Evolutionary conservation across 1,140 invertebrate species (phyloP), one percentile per base, ranked within the genome.

Genomic region (Centruroides sculpturatus): DNA sequence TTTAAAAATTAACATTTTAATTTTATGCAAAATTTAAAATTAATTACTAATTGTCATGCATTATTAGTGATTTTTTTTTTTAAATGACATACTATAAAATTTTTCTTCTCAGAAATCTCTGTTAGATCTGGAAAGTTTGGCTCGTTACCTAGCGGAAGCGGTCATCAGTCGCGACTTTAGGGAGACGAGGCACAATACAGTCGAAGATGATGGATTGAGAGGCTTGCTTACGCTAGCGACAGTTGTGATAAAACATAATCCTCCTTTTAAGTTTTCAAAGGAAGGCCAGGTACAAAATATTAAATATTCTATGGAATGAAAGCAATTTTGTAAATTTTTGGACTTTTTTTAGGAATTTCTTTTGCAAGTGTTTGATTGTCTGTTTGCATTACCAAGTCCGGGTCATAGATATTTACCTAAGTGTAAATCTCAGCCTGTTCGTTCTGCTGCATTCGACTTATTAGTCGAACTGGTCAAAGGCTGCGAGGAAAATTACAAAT

Each of bases 371-470:
- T 94, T 93, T 70, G 83, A 87, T 41, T 90, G 87, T 72, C 75
- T 96, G 5, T 96, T 96, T 72, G 88, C 89, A 41, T 79, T 94
- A 53, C 89, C 92, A 0, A 90, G 84, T 69, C 87, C 90, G 0
- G 80, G 81, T 58, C 82, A 87, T 56, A 80, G 91, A 12, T 83
- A 91, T 67, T 81, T 93, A 5, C 92, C 92, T 0, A 93, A 93
- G 71, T 95, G 91, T 73, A 95, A 96, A 74, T 92, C 89, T 53
- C 84, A 86, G 60, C 81, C 86, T 35, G 87, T 90, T 0, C 78
- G 92, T 41, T 87, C 89, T 0, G 86, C 89, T 3, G 88, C 89
- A 0, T 96, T 91, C 70, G 92, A 95, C 75, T 73, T 95, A 1
- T 72, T 96, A 0, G 85, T 93, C 11, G 92, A 95, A 71, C 72